Percentiles rank a stretch among this genome's conserved stretches.
Evolutionary conservation across 1,140 invertebrate species (phyloP).

Genomic region (Sycophaga agraensis): DNA sequence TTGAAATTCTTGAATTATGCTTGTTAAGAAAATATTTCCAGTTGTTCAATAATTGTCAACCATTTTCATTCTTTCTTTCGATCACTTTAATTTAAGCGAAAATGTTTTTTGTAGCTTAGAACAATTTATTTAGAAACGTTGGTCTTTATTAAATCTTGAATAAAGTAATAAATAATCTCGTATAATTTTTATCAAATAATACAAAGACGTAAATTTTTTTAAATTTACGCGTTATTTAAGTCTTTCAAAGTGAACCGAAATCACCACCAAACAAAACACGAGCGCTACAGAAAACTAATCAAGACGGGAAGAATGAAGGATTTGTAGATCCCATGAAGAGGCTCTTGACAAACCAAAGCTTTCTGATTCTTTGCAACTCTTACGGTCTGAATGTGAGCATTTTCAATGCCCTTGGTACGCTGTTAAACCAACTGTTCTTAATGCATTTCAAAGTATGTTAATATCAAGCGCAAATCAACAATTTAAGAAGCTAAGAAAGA

Average conservation of each 20-base stretch:
- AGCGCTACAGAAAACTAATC: conserved; percentile 45
- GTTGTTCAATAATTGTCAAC: no score
- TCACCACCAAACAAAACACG: conserved; percentile 63
- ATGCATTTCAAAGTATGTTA: conserved; percentile 63
- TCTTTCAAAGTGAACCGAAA: conserved; percentile 64
- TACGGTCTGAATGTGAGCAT: conserved; percentile 74
- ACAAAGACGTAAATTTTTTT: no score
- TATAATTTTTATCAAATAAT: no score
- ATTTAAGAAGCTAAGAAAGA: no score
- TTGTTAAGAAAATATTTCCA: no score
- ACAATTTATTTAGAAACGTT: no score
- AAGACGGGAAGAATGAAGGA: conserved; percentile 26
- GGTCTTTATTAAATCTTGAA: no score
- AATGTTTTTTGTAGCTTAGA: no score
- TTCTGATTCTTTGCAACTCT: conserved; percentile 63
- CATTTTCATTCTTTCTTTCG: no score
- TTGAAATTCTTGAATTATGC: background rate
- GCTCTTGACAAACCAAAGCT: conserved; percentile 62
- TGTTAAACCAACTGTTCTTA: conserved; percentile 67
- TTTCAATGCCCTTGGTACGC: conserved; percentile 69
- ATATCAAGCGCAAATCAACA: conserved; percentile 32
- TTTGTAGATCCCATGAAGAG: conserved; percentile 45
- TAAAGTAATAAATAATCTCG: no score
- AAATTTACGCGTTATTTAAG: no score
- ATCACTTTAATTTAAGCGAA: no score